phyloP scores from a whole-genome alignment of 2,888 invertebrate genomes.

The Mayetiola destructor region DNA sequence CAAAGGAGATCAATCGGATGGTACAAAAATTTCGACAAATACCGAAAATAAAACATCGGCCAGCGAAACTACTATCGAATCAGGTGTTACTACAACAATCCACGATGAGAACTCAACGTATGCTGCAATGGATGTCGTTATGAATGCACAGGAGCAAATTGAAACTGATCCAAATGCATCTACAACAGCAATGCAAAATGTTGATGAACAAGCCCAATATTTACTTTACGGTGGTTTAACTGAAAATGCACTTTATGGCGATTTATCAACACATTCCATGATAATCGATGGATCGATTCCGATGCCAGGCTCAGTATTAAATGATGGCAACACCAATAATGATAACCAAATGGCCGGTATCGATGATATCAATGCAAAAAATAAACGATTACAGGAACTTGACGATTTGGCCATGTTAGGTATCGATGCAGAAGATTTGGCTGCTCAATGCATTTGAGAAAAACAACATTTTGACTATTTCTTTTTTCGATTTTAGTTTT shows the following conservation, averaged over 20 bases:
- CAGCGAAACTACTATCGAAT: not conserved
- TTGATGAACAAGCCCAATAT: slow-evolving; percentile 3
- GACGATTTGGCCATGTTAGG: slow-evolving; percentile 75
- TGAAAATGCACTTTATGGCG: not conserved
- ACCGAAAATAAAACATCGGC: slow-evolving; percentile 20
- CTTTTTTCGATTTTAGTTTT: not conserved
- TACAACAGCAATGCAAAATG: not conserved
- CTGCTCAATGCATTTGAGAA: slow-evolving; percentile 33
- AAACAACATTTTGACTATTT: not conserved
- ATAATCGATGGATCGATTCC: not conserved
- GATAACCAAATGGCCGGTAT: not conserved
- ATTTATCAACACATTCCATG: not conserved
- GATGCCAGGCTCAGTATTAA: slow-evolving; percentile 1
- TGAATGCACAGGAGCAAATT: not conserved
- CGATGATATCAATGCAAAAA: slow-evolving; percentile 11
- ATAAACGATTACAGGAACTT: slow-evolving; percentile 34
- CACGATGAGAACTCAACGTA: not conserved
- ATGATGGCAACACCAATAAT: not conserved
- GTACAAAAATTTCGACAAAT: slow-evolving; percentile 29
- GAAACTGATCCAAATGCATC: not conserved
- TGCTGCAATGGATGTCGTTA: not conserved
- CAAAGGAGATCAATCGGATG: slow-evolving; percentile 19
- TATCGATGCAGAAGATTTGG: slow-evolving; percentile 62
- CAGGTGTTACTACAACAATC: not conserved
- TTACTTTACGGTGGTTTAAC: not conserved